Percentiles rank a stretch among this genome's conserved stretches.
phyloP scores from a whole-genome alignment of 1,140 invertebrate genomes.

The Vanessa atalanta region DNA sequence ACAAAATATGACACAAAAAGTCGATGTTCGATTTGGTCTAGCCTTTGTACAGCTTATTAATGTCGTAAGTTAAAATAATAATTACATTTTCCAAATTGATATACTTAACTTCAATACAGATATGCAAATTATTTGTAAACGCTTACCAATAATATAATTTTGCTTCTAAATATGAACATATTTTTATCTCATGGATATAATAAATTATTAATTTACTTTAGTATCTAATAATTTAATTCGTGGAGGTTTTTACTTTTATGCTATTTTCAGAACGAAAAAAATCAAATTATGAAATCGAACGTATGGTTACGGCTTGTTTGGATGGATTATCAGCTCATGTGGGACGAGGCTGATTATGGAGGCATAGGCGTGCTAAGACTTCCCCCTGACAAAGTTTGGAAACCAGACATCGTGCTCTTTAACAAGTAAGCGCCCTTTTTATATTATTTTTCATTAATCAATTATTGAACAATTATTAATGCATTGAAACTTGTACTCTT shows the following conservation, averaged over 20 bases:
- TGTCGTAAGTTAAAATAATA: conserved; percentile 88
- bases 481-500: neutral
- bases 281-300: conserved; percentile 99
- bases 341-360: conserved; percentile 99
- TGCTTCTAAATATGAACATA: no score
- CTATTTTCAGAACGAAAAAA: conserved; percentile 96
- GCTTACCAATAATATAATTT: no score
- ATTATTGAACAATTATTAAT: neutral
- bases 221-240: no score
- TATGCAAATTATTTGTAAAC: no score
- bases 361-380: conserved; percentile 97
- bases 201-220: no score
- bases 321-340: conserved; percentile 98
- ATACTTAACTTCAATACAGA: no score
- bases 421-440: conserved; percentile 92
- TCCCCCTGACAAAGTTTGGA: conserved; percentile 99
- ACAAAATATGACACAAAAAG: conserved; percentile 97
- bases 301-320: conserved; percentile 98
- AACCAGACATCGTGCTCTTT: conserved; percentile 99
- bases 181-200: no score
- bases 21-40: conserved; percentile 97
- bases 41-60: conserved; percentile 99
- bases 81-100: neutral
- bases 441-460: neutral
- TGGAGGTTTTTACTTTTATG: neutral